Evolutionary conservation across 1,140 invertebrate species (phyloP).

Genomic region (Calephelis virginiensis): DNA sequence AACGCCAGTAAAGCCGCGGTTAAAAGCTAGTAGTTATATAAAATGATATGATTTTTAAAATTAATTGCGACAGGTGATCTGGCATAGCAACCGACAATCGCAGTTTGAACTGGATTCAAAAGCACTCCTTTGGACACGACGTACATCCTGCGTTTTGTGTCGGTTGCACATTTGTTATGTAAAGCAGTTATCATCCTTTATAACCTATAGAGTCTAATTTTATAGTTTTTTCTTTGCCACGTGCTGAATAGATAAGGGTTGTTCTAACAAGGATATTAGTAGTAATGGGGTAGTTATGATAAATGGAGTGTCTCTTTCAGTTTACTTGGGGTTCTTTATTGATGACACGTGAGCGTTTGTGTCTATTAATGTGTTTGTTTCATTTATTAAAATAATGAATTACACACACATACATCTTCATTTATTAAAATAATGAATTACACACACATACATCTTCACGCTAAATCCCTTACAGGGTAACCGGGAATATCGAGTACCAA

Average conservation of each 20-base stretch:
- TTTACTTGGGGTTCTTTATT: conserved; percentile 61
- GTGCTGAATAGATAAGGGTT: conserved; percentile 75
- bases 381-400: not conserved
- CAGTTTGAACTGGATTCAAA: conserved; percentile 39
- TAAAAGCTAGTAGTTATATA: no score
- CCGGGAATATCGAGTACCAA: no score
- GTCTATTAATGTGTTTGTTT: conserved; percentile 6
- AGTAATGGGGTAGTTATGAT: conserved; percentile 72
- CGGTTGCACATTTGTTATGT: conserved; percentile 63
- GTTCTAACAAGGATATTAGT: conserved; percentile 77
- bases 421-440: not conserved
- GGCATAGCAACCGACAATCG: conserved; percentile 53
- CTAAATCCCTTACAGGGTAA: no score
- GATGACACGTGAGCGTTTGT: conserved; percentile 59
- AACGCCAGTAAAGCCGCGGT: no score
- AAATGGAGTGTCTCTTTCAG: conserved; percentile 72
- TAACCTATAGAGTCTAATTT: conserved; percentile 52
- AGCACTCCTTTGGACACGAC: conserved; percentile 49
- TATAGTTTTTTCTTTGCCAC: conserved; percentile 64
- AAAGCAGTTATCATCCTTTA: conserved; percentile 68
- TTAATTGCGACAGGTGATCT: conserved; percentile 55
- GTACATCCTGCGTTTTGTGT: conserved; percentile 59
- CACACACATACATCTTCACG: not conserved
- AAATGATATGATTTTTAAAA: not conserved
- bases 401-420: not conserved